These are phyloP conservation scores for Gymnopithys bicolor DNA, from an alignment of 2,797 vertebrate species.

Conservation along the genomic window DNA sequence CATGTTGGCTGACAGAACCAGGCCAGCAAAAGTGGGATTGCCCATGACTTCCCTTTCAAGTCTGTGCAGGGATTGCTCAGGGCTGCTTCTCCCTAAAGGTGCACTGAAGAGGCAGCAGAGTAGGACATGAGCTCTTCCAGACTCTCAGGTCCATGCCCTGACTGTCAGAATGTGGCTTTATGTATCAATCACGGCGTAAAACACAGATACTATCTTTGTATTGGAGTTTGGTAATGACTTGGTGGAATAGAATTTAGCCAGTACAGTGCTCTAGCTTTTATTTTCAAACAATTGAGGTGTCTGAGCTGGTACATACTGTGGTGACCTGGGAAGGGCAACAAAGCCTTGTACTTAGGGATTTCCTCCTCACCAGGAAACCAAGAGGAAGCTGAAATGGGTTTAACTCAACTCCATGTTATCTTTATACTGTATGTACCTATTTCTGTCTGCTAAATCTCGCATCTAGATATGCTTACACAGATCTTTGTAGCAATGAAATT, in stretches of 20 bases:
- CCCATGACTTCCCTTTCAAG: background rate
- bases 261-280: background rate
- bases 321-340: background rate
- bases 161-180: background rate
- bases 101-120: background rate
- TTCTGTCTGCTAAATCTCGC: background rate
- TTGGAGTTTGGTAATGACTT: background rate
- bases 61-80: background rate
- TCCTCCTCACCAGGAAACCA: background rate
- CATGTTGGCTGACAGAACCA: background rate
- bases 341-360: background rate
- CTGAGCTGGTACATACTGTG: background rate
- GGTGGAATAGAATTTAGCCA: background rate
- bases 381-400: background rate
- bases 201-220: background rate
- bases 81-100: background rate
- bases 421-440: background rate
- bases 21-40: background rate
- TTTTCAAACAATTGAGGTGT: background rate
- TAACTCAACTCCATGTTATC: background rate
- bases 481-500: background rate
- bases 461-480: background rate
- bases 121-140: rapidly evolving
- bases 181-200: rapidly evolving
- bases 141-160: background rate